Percentiles rank a stretch among this genome's conserved stretches.
Conservation (phyloP, 2,888 invertebrate genomes). For the Hyles lineata region DNA sequence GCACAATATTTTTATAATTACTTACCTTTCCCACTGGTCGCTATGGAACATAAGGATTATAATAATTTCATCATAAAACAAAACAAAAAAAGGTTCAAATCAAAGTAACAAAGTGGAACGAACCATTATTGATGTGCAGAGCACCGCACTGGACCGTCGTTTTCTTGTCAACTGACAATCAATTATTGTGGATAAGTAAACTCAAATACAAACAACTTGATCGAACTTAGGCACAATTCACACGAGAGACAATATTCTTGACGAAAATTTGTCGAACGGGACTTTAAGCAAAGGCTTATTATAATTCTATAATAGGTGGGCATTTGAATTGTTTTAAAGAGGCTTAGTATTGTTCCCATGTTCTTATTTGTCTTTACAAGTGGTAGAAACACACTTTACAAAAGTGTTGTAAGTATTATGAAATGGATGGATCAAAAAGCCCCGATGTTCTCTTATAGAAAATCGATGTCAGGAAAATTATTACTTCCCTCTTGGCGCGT, state of each 20-base stretch:
- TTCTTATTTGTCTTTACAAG: too few relatives aligned
- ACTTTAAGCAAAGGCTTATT: background rate
- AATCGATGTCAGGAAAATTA: too few relatives aligned
- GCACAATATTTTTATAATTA: too few relatives aligned
- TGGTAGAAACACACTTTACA: too few relatives aligned
- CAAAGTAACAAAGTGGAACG: conserved; percentile 14
- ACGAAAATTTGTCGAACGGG: conserved; percentile 5
- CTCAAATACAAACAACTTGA: conserved; percentile 52
- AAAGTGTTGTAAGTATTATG: too few relatives aligned
- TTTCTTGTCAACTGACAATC: conserved; percentile 67
- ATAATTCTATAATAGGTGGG: background rate
- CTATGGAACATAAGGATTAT: background rate
- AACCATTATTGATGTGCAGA: conserved; percentile 12
- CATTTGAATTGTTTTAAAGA: background rate
- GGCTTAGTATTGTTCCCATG: too few relatives aligned
- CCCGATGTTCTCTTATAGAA: too few relatives aligned
- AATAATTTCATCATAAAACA: background rate
- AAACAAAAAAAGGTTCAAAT: background rate
- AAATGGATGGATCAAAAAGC: too few relatives aligned
- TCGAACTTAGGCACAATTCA: conserved; percentile 39
- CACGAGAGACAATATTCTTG: conserved; percentile 15
- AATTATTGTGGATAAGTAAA: conserved; percentile 62
- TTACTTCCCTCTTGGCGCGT: too few relatives aligned
- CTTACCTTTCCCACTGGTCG: too few relatives aligned
- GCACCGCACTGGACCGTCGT: conserved; percentile 47